phyloP scores from a whole-genome alignment of 35 echinoderm and acorn worm genomes.

The Heliocidaris tuberculata region DNA sequence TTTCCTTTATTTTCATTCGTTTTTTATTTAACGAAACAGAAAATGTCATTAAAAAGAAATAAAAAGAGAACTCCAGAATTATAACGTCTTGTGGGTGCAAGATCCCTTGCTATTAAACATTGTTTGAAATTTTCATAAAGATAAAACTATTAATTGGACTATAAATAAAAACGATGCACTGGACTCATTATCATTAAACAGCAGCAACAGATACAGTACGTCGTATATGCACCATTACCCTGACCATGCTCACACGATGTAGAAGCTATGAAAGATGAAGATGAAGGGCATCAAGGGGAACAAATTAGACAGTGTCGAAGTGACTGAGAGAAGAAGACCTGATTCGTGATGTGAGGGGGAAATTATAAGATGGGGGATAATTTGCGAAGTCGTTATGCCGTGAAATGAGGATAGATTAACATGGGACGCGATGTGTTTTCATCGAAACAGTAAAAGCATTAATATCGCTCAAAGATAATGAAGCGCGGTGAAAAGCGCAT shows the following conservation, averaged over 20 bases:
- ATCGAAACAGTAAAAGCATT: slow-evolving; percentile 21
- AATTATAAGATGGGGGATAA: neutral
- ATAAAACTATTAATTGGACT: too few relatives aligned
- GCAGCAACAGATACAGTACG: neutral
- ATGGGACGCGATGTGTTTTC: slow-evolving; percentile 13
- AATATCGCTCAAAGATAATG: neutral
- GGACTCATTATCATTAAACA: neutral
- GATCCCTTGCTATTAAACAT: too few relatives aligned
- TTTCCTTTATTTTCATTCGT: too few relatives aligned
- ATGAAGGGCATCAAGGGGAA: neutral
- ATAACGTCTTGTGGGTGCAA: too few relatives aligned
- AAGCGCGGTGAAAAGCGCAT: neutral
- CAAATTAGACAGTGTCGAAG: slow-evolving; percentile 34
- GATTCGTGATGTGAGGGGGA: slow-evolving; percentile 22
- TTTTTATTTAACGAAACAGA: too few relatives aligned
- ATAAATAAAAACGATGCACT: too few relatives aligned
- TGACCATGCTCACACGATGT: too few relatives aligned
- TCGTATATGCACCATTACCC: neutral
- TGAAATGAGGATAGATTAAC: slow-evolving; percentile 48
- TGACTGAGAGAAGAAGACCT: slow-evolving; percentile 15
- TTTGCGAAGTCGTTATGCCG: slow-evolving; percentile 48
- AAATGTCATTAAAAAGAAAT: too few relatives aligned
- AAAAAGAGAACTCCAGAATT: too few relatives aligned
- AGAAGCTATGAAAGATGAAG: neutral
- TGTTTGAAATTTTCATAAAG: too few relatives aligned